A percentile compares a stretch with the other conserved stretches of the same genome.
These are phyloP conservation scores for Bombus cullumanus DNA, from an alignment of 1,140 invertebrate species.

Conservation along the genomic window DNA sequence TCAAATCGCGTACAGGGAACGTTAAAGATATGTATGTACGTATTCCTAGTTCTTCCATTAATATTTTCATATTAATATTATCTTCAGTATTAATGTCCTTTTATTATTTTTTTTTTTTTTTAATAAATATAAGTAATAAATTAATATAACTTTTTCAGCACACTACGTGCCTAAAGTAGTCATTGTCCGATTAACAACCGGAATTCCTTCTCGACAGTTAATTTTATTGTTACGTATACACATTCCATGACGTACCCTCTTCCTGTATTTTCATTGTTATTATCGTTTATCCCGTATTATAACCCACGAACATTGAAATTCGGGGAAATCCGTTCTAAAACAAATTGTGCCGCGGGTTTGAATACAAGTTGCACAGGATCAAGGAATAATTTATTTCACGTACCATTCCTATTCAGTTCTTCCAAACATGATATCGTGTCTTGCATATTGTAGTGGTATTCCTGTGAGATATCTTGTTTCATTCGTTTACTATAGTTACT, in stretches of 20 bases:
- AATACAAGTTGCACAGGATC: background rate
- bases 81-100: background rate
- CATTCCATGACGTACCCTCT: too few species aligned
- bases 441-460: background rate
- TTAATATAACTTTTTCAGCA: too few species aligned
- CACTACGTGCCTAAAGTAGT: too few species aligned
- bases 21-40: background rate
- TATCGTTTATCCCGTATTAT: slow-evolving; percentile 14
- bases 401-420: background rate
- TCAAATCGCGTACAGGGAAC: background rate
- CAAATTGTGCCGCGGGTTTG: background rate
- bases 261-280: slow-evolving; percentile 23
- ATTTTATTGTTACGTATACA: background rate
- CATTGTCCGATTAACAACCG: background rate
- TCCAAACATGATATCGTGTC: background rate
- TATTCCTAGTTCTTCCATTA: background rate
- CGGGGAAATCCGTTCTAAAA: slow-evolving; percentile 21
- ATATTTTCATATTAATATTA: background rate
- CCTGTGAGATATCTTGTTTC: background rate
- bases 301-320: background rate
- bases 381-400: slow-evolving; percentile 21
- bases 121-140: background rate
- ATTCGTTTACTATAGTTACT: background rate
- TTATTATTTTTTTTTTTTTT: background rate
- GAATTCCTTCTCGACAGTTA: background rate